These are phyloP conservation scores for rat (Rattus norvegicus) DNA, from an alignment of 2,113 vertebrate genomes.

Conservation along the genomic window GRCr8 NC_086025.1:126565501-126566000, in stretches of 20 bases:
- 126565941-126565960: constrained; percentile 24
- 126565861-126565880: background rate
- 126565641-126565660: too few relatives aligned
- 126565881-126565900: background rate
- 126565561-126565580: too few relatives aligned
- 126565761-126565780: too few relatives aligned
- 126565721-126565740: too few relatives aligned
- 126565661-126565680: too few relatives aligned
- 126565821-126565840: background rate
- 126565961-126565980: background rate
- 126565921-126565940: constrained; percentile 54
- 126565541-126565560: background rate
- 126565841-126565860: background rate
- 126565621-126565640: too few relatives aligned
- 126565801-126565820: background rate
- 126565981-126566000: constrained; percentile 51
- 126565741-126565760: too few relatives aligned
- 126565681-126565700: background rate
- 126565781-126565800: too few relatives aligned
- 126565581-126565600: too few relatives aligned
- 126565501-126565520: background rate
- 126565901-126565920: background rate
- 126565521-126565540: too few relatives aligned
- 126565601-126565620: too few relatives aligned
- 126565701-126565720: too few relatives aligned